Conservation (phyloP, 2,888 invertebrate species). For the Cryptocephalus primarius region DNA sequence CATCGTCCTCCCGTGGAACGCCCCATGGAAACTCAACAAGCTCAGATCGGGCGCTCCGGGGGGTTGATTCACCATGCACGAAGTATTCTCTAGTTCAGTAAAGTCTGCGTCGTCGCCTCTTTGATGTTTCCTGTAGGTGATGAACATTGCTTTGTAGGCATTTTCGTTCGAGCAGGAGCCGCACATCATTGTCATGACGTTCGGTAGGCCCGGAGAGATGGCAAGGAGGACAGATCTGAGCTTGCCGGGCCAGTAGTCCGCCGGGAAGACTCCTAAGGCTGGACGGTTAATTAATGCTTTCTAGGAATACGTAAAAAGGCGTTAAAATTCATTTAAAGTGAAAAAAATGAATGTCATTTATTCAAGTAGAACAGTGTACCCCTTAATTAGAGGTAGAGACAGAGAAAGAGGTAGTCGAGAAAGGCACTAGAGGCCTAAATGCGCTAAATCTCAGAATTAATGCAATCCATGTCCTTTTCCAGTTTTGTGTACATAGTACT, state of each 20-base stretch:
- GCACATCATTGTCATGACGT: slow-evolving; percentile 94
- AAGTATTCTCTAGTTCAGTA: slow-evolving; percentile 64
- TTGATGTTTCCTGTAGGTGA: slow-evolving; percentile 67
- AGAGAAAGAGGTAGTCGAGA: no score
- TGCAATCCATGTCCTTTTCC: no score
- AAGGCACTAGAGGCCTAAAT: no score
- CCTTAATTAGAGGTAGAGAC: no score
- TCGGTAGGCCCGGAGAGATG: slow-evolving; percentile 58
- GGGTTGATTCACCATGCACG: slow-evolving; percentile 73
- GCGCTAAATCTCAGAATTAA: no score
- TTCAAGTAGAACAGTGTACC: no score
- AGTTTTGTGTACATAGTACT: no score
- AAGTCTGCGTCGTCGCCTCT: slow-evolving; percentile 62
- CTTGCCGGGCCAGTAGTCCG: slow-evolving; percentile 74
- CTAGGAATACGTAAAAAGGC: slow-evolving; percentile 38
- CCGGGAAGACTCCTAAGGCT: slow-evolving; percentile 88
- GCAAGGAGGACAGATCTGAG: slow-evolving; percentile 54
- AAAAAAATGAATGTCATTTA: no score
- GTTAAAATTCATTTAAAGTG: no score
- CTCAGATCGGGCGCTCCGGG: slow-evolving; percentile 82
- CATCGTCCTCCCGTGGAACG: slow-evolving; percentile 93
- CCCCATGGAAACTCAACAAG: slow-evolving; percentile 78
- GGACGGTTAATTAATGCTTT: slow-evolving; percentile 82
- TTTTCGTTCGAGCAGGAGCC: slow-evolving; percentile 98
- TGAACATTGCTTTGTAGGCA: slow-evolving; percentile 87